These are phyloP conservation scores for Neosilurus hyrtlii DNA, from an alignment of 2,797 vertebrate genomes.

Conservation along the genomic window DNA sequence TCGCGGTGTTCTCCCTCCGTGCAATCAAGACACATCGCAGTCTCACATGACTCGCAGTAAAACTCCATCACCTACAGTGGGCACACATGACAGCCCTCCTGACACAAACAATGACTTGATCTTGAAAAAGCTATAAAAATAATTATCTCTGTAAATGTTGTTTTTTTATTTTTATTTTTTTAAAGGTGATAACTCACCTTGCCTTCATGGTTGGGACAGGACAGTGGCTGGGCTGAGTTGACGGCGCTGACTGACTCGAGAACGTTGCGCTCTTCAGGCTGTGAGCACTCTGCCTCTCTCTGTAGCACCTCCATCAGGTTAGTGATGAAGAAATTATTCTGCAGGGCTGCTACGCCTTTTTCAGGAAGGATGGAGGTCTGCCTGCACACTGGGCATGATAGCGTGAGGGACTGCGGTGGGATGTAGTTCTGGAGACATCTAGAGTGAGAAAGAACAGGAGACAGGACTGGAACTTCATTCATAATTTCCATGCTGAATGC, in stretches of 20 bases:
- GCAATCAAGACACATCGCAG: constrained; percentile 92
- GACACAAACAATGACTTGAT: background rate
- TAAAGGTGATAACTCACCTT: constrained; percentile 73
- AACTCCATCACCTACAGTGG: constrained; percentile 91
- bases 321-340: constrained; percentile 97
- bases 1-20: constrained; percentile 89
- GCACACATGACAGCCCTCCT: constrained; percentile 30
- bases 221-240: constrained; percentile 82
- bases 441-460: constrained; percentile 23
- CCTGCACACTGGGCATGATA: constrained; percentile 93
- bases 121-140: no score
- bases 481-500: background rate
- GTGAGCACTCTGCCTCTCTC: constrained; percentile 80
- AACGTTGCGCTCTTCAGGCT: constrained; percentile 73
- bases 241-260: constrained; percentile 81
- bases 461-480: background rate
- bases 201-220: constrained; percentile 94
- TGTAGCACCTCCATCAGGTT: constrained; percentile 95
- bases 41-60: constrained; percentile 94
- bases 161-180: no score
- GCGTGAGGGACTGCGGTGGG: constrained; percentile 91
- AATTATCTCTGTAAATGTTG: no score
- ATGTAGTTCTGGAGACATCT: constrained; percentile 98
- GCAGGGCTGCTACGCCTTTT: constrained; percentile 87
- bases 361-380: constrained; percentile 95